A percentile compares a stretch with the other conserved stretches of the same genome.
These are phyloP conservation scores for Bimastos eiseni DNA, from an alignment of 2,888 invertebrate species.

Conservation along the genomic window DNA sequence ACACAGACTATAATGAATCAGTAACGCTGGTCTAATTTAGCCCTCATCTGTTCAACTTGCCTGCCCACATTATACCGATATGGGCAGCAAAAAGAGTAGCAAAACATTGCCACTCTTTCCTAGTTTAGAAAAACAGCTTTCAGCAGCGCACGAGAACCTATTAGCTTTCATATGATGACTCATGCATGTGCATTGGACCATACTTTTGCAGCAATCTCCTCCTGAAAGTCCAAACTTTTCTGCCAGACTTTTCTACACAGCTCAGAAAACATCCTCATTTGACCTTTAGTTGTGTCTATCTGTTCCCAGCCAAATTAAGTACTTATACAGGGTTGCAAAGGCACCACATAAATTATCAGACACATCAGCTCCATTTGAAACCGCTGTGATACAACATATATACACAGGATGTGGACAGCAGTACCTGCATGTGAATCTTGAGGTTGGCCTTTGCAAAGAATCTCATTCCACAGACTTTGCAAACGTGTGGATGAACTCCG, in stretches of 20 bases:
- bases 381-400: not conserved
- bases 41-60: not conserved
- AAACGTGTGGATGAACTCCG: constrained; percentile 29
- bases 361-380: not conserved
- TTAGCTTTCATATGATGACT: not conserved
- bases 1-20: not conserved
- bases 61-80: not conserved
- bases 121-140: not conserved
- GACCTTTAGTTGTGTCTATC: not conserved
- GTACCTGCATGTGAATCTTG: constrained; percentile 27
- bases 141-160: not conserved
- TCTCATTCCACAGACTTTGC: constrained; percentile 26
- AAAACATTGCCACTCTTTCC: not conserved
- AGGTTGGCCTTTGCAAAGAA: constrained; percentile 33
- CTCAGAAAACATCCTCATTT: not conserved
- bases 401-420: not conserved
- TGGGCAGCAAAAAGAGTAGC: not conserved
- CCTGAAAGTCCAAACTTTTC: not conserved
- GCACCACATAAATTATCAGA: not conserved
- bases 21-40: not conserved
- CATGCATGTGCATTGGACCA: not conserved
- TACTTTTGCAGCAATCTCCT: not conserved
- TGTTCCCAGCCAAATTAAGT: not conserved
- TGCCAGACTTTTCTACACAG: not conserved
- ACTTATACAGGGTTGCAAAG: not conserved